Evolutionary conservation across 2,888 invertebrate genomes (phyloP), one percentile per base, ranked within the genome.

Genomic region (Escarpia spicata): DNA sequence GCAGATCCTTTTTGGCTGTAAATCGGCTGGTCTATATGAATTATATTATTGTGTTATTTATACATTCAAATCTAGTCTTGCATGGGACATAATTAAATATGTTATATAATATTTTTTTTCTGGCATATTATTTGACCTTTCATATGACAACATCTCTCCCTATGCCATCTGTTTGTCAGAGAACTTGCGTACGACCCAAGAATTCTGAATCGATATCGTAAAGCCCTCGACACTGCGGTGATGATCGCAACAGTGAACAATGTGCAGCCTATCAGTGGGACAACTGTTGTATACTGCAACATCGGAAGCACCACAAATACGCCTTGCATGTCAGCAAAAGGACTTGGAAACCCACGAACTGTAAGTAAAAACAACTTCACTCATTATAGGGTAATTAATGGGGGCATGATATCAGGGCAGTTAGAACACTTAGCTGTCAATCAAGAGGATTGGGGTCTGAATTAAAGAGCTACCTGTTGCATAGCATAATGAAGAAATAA

Each of bases 181-280:
- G 96, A 95, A 93, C 95, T 95, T 6, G 94, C 94, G 9, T 96
- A 94, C 94, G 94, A 94, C 89, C 15, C 60, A 43, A n/a, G 37
- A 26, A 8, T 94, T 44, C 19, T 94, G 31, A 37, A 37, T 9
- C 92, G 96, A 3, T 97, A 97, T 94, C 94, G 95, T 31, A 96
- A 95, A 92, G 96, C 97, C 12, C 94, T 97, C 90, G 96, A 97
- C 93, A 95, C 95, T 31, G 96, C 97, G 4, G 96, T 97, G n/a
- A 96, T 96, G 94, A 95, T 97, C 58, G 96, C 97, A 89, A 96
- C 97, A 4, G 94, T 95, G 2, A 95, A 96, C 95, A 97, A 97
- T 95, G 96, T 97, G 12, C 94, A 95, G 91, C 97, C 96, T n/a
- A 96, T 97, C 93, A 95, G 95, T 92, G 97, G 97, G 1, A 94